These are phyloP conservation scores for Chrysina gloriosa DNA, from an alignment of 2,888 invertebrate species.

Conservation along the genomic window DNA sequence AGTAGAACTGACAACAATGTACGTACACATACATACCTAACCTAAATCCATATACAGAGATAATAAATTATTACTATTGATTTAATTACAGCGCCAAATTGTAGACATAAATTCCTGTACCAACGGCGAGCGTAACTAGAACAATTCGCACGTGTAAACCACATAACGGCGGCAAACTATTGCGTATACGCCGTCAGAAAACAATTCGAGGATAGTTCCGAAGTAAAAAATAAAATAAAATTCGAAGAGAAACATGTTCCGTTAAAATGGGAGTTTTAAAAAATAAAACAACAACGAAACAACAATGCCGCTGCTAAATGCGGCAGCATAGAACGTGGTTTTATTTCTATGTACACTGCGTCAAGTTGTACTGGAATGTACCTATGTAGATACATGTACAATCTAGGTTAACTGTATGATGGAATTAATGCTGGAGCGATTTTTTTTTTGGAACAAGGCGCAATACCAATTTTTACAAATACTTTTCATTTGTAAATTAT, in stretches of 20 bases:
- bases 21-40: constrained; percentile 13
- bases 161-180: not conserved
- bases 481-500: too few relatives aligned
- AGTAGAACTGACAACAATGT: constrained; percentile 27
- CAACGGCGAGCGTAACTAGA: not conserved
- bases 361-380: too few relatives aligned
- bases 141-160: not conserved
- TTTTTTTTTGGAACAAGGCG: too few relatives aligned
- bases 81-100: constrained; percentile 33
- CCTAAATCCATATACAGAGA: constrained; percentile 4
- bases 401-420: too few relatives aligned
- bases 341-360: too few relatives aligned
- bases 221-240: not conserved
- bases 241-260: not conserved
- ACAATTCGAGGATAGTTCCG: not conserved
- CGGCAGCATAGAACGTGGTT: too few relatives aligned
- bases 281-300: too few relatives aligned
- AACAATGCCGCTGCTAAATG: too few relatives aligned
- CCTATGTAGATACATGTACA: too few relatives aligned
- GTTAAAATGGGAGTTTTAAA: too few relatives aligned
- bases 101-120: constrained; percentile 25
- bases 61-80: constrained; percentile 33
- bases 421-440: too few relatives aligned
- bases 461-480: too few relatives aligned
- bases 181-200: not conserved